Evolutionary conservation across 2,113 vertebrate species (phyloP), one percentile per base, ranked within the genome.

Genomic region (Anguilla japonica): DNA sequence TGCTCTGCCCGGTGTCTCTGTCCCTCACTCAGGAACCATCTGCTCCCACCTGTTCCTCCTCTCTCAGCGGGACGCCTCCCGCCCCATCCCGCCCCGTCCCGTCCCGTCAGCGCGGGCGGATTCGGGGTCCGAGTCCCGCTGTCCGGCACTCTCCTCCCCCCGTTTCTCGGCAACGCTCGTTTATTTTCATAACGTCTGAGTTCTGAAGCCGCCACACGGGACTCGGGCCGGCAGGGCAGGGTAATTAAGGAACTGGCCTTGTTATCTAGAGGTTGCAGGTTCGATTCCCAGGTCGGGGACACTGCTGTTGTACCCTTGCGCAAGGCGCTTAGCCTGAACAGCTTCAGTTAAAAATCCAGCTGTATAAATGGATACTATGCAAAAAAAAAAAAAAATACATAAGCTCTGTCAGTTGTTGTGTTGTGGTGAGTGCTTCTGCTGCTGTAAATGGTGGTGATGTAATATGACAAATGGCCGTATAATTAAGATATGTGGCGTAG

Each of bases 21-120:
- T 9, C 41, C 29, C 79, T 86, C 56, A 34, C 41, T 67, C 60
- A 14, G 40, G 39, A 29, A 67, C 85, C 79, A 86, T 86, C 79
- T 86, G 85, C 46, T 63, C 81, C 85, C 85, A 86, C 85, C 85
- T 86, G 85, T 86, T 56, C 79, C 85, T 82, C 79, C 56, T 50
- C 79, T 82, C 79, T 86, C 79, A 16, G 79, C 85, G 67, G 79
- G 79, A 53, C 0, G 43, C 43, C 80, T 5, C 53, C 22, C 39
- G 60, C 20, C 78, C 39, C 50, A 29, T 41, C 78, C 5, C 43
- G 84, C 34, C 43, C 40, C 15, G 43, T 63, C 60, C 43, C 18
- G 22, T 2, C 60, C 60, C 60, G 18, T 67, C 60, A 18, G 57
- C 15, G 18, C 13, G 18, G 43, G 0, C 8, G 8, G 50, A 13